A percentile compares a stretch with the other conserved stretches of the same genome.
Evolutionary conservation across 2,113 vertebrate genomes (phyloP).

Genomic region (Clupea harengus): DNA sequence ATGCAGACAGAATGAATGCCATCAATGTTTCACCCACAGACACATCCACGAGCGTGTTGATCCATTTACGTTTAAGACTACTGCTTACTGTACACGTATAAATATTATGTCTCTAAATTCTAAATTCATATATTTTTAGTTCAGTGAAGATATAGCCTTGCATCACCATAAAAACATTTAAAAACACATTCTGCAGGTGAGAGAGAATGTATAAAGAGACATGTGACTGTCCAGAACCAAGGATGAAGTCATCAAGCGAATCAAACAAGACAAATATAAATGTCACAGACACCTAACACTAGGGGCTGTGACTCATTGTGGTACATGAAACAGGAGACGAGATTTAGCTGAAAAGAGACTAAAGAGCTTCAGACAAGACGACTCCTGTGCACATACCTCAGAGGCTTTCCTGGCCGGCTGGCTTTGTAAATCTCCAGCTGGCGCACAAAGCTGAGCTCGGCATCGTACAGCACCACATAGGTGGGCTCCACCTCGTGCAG

Average conservation of each 20-base stretch:
- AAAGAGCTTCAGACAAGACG: not conserved
- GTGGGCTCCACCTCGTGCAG: constrained; percentile 88
- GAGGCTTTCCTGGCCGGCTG: constrained; percentile 80
- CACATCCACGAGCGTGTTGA: not conserved
- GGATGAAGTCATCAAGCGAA: not conserved
- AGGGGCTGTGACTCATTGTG: not conserved
- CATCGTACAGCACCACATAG: constrained; percentile 89
- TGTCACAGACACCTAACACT: not conserved
- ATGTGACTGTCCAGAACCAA: not conserved
- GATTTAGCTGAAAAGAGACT: not conserved
- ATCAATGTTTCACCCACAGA: not conserved
- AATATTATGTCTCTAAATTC: not conserved
- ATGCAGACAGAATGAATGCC: constrained; percentile 6
- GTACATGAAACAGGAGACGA: not conserved
- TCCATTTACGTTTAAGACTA: too few relatives aligned
- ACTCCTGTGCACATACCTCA: constrained; percentile 67
- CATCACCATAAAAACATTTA: not conserved
- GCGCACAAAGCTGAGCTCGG: constrained; percentile 88
- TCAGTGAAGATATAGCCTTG: too few relatives aligned
- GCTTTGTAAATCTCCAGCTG: constrained; percentile 94
- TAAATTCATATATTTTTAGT: too few relatives aligned
- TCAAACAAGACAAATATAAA: not conserved
- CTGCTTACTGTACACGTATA: not conserved
- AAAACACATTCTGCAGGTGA: not conserved
- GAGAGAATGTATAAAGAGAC: not conserved